Conservation (phyloP, 2,888 invertebrate species). For the Cosmopolites sordidus region DNA sequence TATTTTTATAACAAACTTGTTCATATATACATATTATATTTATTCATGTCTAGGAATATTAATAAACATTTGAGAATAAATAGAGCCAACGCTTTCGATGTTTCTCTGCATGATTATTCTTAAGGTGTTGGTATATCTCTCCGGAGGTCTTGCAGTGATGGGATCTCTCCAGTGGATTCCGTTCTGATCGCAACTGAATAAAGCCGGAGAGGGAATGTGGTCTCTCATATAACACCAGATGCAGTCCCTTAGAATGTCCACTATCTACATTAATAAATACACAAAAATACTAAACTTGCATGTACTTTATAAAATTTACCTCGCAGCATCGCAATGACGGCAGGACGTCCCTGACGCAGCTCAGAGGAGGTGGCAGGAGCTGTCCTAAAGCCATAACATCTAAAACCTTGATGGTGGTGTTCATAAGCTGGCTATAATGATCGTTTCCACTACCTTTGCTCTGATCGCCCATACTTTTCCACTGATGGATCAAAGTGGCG, state of each 20-base stretch:
- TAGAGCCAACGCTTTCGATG: conserved; percentile 68
- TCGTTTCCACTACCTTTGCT: conserved; percentile 40
- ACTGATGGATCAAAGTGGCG: conserved; percentile 73
- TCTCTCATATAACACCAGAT: conserved; percentile 88
- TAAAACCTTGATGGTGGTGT: conserved; percentile 62
- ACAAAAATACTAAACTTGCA: too few relatives aligned
- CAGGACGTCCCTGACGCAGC: conserved; percentile 70
- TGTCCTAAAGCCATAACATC: conserved; percentile 81
- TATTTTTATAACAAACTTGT: too few relatives aligned
- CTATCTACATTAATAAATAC: too few relatives aligned
- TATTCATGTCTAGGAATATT: conserved; percentile 41
- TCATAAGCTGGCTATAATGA: conserved; percentile 46
- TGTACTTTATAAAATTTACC: too few relatives aligned
- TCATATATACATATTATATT: background rate
- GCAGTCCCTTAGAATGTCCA: conserved; percentile 75
- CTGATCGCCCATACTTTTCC: conserved; percentile 52
- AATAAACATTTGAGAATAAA: conserved; percentile 72
- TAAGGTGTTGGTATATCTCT: conserved; percentile 74
- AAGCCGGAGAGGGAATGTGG: conserved; percentile 79
- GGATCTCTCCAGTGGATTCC: conserved; percentile 77
- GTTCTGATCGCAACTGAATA: conserved; percentile 66
- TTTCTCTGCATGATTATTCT: conserved; percentile 76
- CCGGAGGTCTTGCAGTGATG: conserved; percentile 63
- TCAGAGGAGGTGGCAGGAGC: conserved; percentile 77
- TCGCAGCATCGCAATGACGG: conserved; percentile 70